phyloP scores from a whole-genome alignment of 2,888 invertebrate genomes.

The Eilema sororculum region DNA sequence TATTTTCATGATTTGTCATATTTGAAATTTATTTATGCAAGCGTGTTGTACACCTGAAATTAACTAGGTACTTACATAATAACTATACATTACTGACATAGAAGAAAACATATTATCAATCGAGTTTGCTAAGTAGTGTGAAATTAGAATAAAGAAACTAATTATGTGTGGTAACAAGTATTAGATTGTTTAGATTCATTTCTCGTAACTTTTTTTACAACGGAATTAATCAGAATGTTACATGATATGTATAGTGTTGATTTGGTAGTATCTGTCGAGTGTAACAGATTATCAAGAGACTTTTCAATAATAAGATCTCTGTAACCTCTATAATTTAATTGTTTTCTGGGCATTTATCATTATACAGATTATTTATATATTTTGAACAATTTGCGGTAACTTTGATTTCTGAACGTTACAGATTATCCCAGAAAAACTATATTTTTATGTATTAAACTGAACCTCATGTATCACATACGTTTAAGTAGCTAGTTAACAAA shows the following conservation, averaged over 20 bases:
- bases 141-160: slow-evolving; percentile 24
- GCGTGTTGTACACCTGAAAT: not conserved
- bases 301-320: not conserved
- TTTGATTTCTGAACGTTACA: not conserved
- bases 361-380: not conserved
- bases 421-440: not conserved
- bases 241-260: not conserved
- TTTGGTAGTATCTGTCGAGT: not conserved
- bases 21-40: too few species aligned
- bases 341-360: not conserved
- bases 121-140: slow-evolving; percentile 19
- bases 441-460: too few species aligned
- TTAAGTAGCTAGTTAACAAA: too few species aligned
- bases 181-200: slow-evolving; percentile 11
- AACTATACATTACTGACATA: not conserved
- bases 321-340: not conserved
- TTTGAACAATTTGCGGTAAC: not conserved
- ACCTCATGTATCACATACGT: too few species aligned
- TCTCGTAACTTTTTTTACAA: slow-evolving; percentile 10
- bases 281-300: not conserved
- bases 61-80: not conserved
- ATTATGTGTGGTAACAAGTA: slow-evolving; percentile 11
- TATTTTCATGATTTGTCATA: too few species aligned
- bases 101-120: slow-evolving; percentile 5
- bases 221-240: slow-evolving; percentile 6